phyloP scores from a whole-genome alignment of 2,888 invertebrate genomes.

The Brachyptera risi region DNA sequence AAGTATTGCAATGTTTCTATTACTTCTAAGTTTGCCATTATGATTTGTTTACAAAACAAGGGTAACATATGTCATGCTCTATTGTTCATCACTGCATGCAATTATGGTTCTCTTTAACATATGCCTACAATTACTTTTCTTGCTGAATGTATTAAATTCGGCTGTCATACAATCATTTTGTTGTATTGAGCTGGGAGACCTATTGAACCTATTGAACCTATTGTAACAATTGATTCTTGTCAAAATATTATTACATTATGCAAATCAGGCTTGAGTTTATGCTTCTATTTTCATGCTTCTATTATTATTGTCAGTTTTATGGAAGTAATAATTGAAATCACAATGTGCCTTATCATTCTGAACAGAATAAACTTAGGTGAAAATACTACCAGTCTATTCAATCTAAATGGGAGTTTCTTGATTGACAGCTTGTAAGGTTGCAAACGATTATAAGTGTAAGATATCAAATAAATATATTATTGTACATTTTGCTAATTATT shows the following conservation, averaged over 20 bases:
- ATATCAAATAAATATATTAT: conserved; percentile 6
- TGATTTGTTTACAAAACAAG: too few species aligned
- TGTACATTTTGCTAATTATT: background rate
- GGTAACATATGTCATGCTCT: too few species aligned
- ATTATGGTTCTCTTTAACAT: too few species aligned
- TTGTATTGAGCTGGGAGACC: background rate
- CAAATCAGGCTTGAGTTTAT: background rate
- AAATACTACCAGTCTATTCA: conserved; percentile 5
- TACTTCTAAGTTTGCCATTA: background rate
- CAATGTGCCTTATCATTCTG: conserved; percentile 22
- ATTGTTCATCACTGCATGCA: too few species aligned
- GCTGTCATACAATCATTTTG: too few species aligned
- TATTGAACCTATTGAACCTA: too few species aligned
- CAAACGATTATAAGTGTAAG: conserved; percentile 19
- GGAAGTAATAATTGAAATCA: background rate
- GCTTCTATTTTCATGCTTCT: background rate
- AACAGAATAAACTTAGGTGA: conserved; percentile 9
- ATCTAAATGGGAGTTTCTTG: conserved; percentile 16
- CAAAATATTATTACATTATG: too few species aligned
- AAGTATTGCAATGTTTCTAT: background rate
- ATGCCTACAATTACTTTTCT: too few species aligned
- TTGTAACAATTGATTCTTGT: too few species aligned
- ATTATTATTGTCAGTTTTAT: background rate
- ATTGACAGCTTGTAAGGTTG: conserved; percentile 15
- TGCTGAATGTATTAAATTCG: too few species aligned